Evolutionary conservation across 2,797 vertebrate genomes (phyloP), one percentile per base, ranked within the genome.

Genomic region (Pagetopsis macropterus): DNA sequence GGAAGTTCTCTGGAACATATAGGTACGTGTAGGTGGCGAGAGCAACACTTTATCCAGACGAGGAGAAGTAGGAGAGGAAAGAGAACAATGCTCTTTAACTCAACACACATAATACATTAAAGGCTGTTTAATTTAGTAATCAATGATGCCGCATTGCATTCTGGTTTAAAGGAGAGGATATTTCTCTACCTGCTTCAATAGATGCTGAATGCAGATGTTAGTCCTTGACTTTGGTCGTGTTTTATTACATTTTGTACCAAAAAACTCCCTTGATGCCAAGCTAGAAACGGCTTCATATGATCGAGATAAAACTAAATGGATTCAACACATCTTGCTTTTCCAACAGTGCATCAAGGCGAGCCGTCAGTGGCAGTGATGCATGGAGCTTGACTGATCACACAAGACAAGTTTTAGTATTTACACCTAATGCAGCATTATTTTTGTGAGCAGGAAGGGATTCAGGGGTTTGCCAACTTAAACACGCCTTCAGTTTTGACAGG

Each of bases 11-110:
- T 52, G 57, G 23, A 72, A 44, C 63, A 74, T 75, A 74, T 71
- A 72, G 73, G 65, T 1, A 49, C 0, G 68, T 57, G 87, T 75
- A 78, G 88, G 84, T 77, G 83, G 79, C 81, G 55, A 79, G 57
- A 76, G 81, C 51, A 76, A 73, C 33, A 50, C 10, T 44, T 78
- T 70, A 46, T 58, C 45, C 59, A 73, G 62, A 69, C 0, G 1
- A 12, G 57, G 45, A 19, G 46, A 55, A 59, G 57, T 43, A 19
- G 64, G 57, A 58, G 7, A 27, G 11, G 15, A 58, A 8, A 57
- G 12, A 43, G 43, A 48, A 15, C 4, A 31, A 63, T 49, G 61
- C 31, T 27, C n/a, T 74, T 79, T 49, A 72, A 33, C 78, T 60
- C 52, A 48, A 79, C 23, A 58, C 50, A 67, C 76, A 52, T 5